Conservation (phyloP, 1,140 invertebrate species). For the Drosophila albomicans region DNA sequence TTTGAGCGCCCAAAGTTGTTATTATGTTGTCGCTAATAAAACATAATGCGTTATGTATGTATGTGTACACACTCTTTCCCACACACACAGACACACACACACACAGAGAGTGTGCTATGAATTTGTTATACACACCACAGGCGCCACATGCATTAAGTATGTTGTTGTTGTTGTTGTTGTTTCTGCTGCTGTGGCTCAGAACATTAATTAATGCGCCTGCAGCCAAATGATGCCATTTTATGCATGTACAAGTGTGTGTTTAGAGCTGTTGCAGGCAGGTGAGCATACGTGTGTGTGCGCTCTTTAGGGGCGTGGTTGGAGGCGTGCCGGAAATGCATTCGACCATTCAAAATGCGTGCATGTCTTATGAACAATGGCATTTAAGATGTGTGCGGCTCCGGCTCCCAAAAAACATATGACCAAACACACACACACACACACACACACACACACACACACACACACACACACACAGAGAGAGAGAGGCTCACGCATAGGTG, state of each 20-base stretch:
- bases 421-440: conserved; percentile 27
- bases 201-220: conserved; percentile 81
- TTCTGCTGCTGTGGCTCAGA: conserved; percentile 65
- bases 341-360: conserved; percentile 75
- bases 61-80: conserved; percentile 1
- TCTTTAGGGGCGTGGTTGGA: conserved; percentile 37
- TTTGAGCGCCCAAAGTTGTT: conserved; percentile 11
- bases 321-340: conserved; percentile 73
- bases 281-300: conserved; percentile 3
- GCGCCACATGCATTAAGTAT: conserved; percentile 42
- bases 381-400: conserved; percentile 62
- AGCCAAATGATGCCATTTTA: conserved; percentile 76
- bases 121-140: conserved; percentile 33
- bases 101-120: neutral
- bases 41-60: conserved; percentile 6
- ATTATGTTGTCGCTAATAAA: conserved; percentile 18
- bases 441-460: conserved; percentile 23
- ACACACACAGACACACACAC: neutral
- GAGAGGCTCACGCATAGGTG: conserved; percentile 16
- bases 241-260: conserved; percentile 29
- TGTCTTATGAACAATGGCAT: conserved; percentile 81
- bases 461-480: neutral
- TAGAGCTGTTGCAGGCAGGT: conserved; percentile 21
- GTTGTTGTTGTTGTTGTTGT: conserved; percentile 48
- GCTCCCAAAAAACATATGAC: conserved; percentile 65